Evolutionary conservation across 2,797 vertebrate species (phyloP).

Genomic region (Paratrypauchen microcephalus): DNA sequence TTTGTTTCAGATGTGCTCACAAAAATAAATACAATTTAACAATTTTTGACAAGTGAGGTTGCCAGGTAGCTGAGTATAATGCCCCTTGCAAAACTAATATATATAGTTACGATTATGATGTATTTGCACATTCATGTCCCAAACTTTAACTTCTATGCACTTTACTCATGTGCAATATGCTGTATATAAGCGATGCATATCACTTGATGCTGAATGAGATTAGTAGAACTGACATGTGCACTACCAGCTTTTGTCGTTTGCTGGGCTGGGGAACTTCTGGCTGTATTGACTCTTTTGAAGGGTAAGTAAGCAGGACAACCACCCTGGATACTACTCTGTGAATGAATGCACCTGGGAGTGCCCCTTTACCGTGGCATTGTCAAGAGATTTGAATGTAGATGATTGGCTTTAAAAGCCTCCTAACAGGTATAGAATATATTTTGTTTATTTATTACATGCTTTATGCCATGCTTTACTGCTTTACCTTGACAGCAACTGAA

Average conservation of each 20-base stretch:
- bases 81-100: not conserved
- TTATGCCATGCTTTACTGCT: constrained; percentile 23
- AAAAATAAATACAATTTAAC: not conserved
- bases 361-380: constrained; percentile 37
- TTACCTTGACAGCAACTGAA: constrained; percentile 58
- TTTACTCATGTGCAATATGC: constrained; percentile 28
- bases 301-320: constrained; percentile 62
- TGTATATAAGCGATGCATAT: constrained; percentile 44
- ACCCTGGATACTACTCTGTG: constrained; percentile 58
- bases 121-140: not conserved
- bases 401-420: constrained; percentile 54
- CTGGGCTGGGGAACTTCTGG: constrained; percentile 49
- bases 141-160: constrained; percentile 49
- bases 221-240: constrained; percentile 42
- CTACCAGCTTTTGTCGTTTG: constrained; percentile 52
- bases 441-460: not conserved
- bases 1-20: not conserved
- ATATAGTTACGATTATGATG: not conserved
- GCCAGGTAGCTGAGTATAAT: not conserved
- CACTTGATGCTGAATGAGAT: constrained; percentile 58
- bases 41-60: not conserved
- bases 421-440: constrained; percentile 36
- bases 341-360: constrained; percentile 47
- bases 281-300: constrained; percentile 44
- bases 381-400: constrained; percentile 36